Percentiles rank a stretch among this genome's conserved stretches.
Conservation (phyloP, 1,140 invertebrate genomes). For the Venturia canescens region DNA sequence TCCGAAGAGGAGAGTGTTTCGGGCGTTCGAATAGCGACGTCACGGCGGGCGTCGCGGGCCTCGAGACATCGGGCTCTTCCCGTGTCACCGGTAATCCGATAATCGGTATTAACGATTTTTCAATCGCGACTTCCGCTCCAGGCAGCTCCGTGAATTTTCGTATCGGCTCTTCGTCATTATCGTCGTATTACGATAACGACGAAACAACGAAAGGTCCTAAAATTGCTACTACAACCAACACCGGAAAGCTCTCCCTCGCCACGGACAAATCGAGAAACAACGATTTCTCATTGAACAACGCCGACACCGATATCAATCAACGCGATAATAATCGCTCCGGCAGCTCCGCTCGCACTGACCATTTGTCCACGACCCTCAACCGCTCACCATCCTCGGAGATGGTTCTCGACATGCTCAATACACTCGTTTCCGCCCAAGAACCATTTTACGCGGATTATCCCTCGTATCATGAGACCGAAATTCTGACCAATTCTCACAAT, state of each 20-base stretch:
- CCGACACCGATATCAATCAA: background rate
- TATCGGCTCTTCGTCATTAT: conserved; percentile 55
- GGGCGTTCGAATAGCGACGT: conserved; percentile 62
- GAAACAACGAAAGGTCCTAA: background rate
- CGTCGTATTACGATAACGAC: conserved; percentile 44
- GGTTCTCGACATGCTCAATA: conserved; percentile 75
- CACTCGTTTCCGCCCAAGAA: conserved; percentile 72
- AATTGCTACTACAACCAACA: conserved; percentile 38
- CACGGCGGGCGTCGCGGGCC: conserved; percentile 76
- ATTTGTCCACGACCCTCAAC: conserved; percentile 2
- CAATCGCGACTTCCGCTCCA: background rate
- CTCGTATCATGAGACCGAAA: conserved; percentile 72
- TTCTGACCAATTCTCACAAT: conserved; percentile 62
- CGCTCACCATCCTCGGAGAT: conserved; percentile 69
- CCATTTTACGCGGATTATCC: conserved; percentile 75
- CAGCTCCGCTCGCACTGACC: background rate
- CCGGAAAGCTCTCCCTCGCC: conserved; percentile 10
- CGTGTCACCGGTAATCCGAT: conserved; percentile 65
- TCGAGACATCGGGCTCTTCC: conserved; percentile 73
- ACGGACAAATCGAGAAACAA: background rate
- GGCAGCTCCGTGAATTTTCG: background rate
- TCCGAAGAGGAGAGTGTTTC: conserved; percentile 37
- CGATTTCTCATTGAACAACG: background rate
- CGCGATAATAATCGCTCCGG: background rate
- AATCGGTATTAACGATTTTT: conserved; percentile 24